Base-by-base conservation (phyloP, 2,888 invertebrate genomes). In the Hirtodrosophila cameraria region DNA sequence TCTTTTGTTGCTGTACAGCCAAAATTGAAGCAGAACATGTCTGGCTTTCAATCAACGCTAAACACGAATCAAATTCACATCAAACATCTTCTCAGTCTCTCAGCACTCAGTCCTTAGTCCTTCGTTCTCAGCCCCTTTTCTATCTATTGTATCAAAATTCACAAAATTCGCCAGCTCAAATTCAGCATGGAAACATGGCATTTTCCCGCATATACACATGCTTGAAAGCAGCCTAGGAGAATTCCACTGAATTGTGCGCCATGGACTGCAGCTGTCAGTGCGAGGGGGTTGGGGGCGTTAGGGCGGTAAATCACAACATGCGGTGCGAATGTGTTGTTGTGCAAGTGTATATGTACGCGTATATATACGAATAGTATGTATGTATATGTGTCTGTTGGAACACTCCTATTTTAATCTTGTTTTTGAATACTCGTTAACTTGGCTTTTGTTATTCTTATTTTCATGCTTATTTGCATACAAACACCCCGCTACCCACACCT, bases 371-470 rank as follows among this genome's bases (percentile, higher is more conserved):
- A n/a, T n/a, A n/a, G n/a, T n/a, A 36, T 42, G 30, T 46, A 31
- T 38, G 27, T 31, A 41, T 54, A 43, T 53, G 30, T 55, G 42
- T 67, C 31, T 59, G 57, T 39, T 55, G 55, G 62, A 63, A 67
- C 71, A 85, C 82, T 87, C 73, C 87, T 87, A 87, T 87, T 83
- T 83, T 83, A 83, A 83, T 83, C 83, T 83, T 71, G 86, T 87
- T 83, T 83, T 87, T 83, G 87, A 83, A 87, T 83, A 82, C 87
- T 83, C 87, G 83, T 83, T 83, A 83, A 87, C 87, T 85, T 74
- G 68, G 75, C 87, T 82, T 87, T 85, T 83, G 82, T 82, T 74
- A 84, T 81, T 84, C 76, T 87, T 81, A 78, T 87, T 87, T 83
- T 87, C 82, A 86, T 87, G 83, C 83, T 85, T 83, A 83, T 83